Conservation (phyloP, 2,888 invertebrate genomes). For the Eristalis intricaria region DNA sequence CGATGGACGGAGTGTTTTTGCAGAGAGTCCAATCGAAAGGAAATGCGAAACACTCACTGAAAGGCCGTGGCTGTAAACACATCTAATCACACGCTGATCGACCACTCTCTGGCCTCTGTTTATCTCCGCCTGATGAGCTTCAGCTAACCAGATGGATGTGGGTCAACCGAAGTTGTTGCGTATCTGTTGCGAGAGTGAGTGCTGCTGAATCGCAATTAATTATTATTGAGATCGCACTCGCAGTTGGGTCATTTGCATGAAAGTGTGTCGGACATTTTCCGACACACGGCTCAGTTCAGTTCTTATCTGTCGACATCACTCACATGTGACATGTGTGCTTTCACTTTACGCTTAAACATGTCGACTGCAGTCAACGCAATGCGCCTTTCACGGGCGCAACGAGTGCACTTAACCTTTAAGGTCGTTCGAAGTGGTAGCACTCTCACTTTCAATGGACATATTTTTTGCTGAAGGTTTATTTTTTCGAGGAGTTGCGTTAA, state of each 20-base stretch:
- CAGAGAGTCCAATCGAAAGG: conserved; percentile 24
- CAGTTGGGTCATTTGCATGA: not conserved
- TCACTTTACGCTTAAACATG: not conserved
- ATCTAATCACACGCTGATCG: conserved; percentile 40
- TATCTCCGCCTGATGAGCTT: conserved; percentile 1
- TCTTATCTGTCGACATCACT: not conserved
- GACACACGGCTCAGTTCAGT: not conserved
- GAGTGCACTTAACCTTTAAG: not conserved
- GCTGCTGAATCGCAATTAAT: conserved; percentile 10
- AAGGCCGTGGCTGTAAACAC: conserved; percentile 36
- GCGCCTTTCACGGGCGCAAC: not conserved
- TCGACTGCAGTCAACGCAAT: not conserved
- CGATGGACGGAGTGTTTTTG: conserved; percentile 16
- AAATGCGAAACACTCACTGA: conserved; percentile 11
- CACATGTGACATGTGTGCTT: not conserved
- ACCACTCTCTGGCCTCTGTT: not conserved
- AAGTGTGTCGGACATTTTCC: not conserved
- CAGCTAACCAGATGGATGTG: not conserved
- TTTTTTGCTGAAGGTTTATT: not conserved
- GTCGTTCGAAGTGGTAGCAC: not conserved
- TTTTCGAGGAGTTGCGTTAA: not conserved
- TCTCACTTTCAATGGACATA: not conserved
- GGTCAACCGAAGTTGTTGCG: conserved; percentile 34
- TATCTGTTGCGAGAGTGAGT: conserved; percentile 1
- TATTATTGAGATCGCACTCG: conserved; percentile 4